phyloP scores from a whole-genome alignment of 2,888 invertebrate species.

The Dendrolimus pini region DNA sequence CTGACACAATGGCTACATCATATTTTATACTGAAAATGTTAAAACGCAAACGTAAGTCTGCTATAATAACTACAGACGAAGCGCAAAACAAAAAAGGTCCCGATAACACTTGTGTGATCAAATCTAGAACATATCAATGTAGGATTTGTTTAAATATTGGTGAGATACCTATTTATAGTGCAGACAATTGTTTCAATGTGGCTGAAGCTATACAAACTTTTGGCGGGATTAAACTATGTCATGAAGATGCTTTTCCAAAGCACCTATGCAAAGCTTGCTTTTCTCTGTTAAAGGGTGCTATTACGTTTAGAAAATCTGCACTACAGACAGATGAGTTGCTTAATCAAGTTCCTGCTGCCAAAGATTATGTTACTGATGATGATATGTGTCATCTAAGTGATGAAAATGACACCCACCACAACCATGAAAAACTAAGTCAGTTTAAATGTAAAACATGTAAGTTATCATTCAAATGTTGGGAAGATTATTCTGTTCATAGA shows the following conservation, averaged over 20 bases:
- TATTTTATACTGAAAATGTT: conserved; percentile 16
- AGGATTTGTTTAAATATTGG: conserved; percentile 49
- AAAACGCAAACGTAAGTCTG: conserved; percentile 8
- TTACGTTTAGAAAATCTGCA: conserved; percentile 38
- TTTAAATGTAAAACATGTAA: conserved; percentile 13
- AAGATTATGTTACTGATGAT: conserved; percentile 2
- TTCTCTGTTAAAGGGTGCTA: conserved; percentile 32
- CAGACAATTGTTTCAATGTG: conserved; percentile 22
- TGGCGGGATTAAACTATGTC: conserved; percentile 29
- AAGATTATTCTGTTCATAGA: conserved; percentile 11
- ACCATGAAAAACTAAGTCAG: conserved; percentile 1
- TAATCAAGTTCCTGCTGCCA: conserved; percentile 10
- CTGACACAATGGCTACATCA: conserved; percentile 10
- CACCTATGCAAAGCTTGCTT: conserved; percentile 36
- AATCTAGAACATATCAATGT: conserved; percentile 20
- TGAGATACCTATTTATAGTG: conserved; percentile 31
- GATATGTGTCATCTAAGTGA: background rate
- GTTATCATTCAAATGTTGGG: conserved; percentile 7
- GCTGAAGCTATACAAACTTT: conserved; percentile 37
- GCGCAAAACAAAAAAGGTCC: no score
- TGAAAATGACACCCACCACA: background rate
- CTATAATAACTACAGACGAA: no score
- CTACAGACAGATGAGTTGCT: conserved; percentile 32
- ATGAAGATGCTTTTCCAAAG: conserved; percentile 38
- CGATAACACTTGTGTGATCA: background rate